These are phyloP conservation scores for Ploceus nigricollis DNA, from an alignment of 2,113 vertebrate species.

Conservation along the genomic window DNA sequence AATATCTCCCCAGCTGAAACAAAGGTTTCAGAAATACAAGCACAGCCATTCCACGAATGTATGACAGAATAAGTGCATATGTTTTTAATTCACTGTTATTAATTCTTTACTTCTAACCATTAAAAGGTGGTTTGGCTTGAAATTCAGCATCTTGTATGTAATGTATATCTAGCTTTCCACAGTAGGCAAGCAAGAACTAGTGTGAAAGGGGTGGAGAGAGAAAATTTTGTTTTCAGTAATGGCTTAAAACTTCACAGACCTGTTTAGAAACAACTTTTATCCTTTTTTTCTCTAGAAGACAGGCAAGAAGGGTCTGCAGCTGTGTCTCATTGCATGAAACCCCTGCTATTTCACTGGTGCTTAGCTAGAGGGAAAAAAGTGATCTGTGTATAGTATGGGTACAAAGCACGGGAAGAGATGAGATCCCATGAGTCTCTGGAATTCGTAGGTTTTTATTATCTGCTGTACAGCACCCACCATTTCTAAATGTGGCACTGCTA, in stretches of 20 bases:
- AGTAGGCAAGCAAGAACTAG: conserved; percentile 34
- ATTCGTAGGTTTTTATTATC: not conserved
- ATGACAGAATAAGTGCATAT: not conserved
- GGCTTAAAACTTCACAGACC: not conserved
- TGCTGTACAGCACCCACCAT: not conserved
- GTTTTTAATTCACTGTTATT: conserved; percentile 26
- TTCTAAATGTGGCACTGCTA: not conserved
- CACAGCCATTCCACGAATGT: not conserved
- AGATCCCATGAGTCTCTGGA: not conserved
- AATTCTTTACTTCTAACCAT: conserved; percentile 32
- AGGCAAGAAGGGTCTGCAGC: not conserved
- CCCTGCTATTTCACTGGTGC: not conserved
- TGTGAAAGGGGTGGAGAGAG: conserved; percentile 1
- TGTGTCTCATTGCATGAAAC: not conserved
- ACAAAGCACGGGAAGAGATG: not conserved
- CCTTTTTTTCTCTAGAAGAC: not conserved
- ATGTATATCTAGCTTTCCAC: not conserved
- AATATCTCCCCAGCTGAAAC: not conserved
- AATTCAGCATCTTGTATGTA: conserved; percentile 16
- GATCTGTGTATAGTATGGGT: not conserved
- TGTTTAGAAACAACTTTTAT: not conserved
- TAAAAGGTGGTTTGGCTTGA: conserved; percentile 18
- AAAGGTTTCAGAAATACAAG: not conserved
- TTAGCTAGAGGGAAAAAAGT: not conserved
- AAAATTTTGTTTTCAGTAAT: not conserved